Base-by-base conservation (phyloP, 2,113 vertebrate genomes). In the Naja naja region DNA sequence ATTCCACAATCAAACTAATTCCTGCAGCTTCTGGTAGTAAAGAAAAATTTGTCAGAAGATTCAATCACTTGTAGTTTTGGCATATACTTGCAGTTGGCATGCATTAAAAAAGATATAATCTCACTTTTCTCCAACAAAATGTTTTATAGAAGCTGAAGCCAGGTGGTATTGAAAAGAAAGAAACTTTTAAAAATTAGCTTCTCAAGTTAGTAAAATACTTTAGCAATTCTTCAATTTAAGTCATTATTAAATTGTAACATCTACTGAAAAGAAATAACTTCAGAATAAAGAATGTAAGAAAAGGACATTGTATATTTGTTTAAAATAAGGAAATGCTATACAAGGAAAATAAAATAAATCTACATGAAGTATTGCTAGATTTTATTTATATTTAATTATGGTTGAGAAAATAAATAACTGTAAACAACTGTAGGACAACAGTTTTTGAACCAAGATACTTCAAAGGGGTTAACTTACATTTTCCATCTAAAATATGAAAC, bases 141-240 rank as follows among this genome's bases (percentile, higher is more conserved):
- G 2, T 0, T 9, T 20, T 25, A 91, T 39, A 56, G 39, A 7
- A 86, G 20, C 0, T 0, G 52, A 87, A 60, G 34, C 45, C 93
- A 8, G 0, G 89, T 89, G 10, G 89, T 3, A 88, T 88, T 54
- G 90, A 86, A 85, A 95, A 86, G 92, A 58, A 81, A 11, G 89
- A 69, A 43, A 64, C 25, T 69, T 91, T 92, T 95, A 52, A 43
- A 94, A 94, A 91, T 93, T 4, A 87, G 74, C 93, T 93, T 43
- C 34, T 93, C 94, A 94, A 93, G 94, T 96, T 92, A 94, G 88
- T 87, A 89, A 93, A 94, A 55, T 92, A 89, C 95, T 95, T 96
- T 91, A 91, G 22, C 22, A 49, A 12, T 58, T 87, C 2, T 74
- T 91, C 85, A 54, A 22, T 55, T 91, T 85, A 91, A 54, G 53